phyloP scores from a whole-genome alignment of 2,797 vertebrate genomes.

The Heliangelus exortis region DNA sequence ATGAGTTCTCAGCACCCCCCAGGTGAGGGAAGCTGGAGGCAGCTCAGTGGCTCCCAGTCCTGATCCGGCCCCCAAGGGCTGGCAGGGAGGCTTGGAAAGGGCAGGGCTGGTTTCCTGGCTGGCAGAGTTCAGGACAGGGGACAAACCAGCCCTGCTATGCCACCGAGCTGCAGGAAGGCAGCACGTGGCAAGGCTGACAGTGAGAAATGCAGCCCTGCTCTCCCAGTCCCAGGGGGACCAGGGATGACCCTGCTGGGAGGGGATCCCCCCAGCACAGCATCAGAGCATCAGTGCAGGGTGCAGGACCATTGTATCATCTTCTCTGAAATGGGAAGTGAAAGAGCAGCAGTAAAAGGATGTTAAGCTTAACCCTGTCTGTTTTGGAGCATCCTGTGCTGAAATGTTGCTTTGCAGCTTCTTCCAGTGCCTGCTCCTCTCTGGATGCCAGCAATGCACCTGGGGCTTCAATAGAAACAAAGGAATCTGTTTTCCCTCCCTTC shows the following conservation, averaged over 20 bases:
- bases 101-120: background rate
- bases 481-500: background rate
- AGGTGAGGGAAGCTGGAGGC: background rate
- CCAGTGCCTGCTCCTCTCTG: background rate
- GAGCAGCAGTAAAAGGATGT: conserved; percentile 26
- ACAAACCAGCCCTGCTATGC: rapidly evolving
- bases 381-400: conserved; percentile 40
- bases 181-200: background rate
- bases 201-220: background rate
- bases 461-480: background rate
- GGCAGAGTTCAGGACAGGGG: background rate
- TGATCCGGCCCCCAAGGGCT: rapidly evolving
- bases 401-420: background rate
- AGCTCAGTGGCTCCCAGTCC: background rate
- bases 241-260: background rate
- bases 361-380: conserved; percentile 49
- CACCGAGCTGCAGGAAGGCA: background rate
- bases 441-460: background rate
- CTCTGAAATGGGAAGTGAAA: conserved; percentile 42
- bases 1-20: background rate
- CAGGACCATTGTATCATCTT: background rate
- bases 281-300: background rate
- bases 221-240: rapidly evolving
- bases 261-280: background rate
- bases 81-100: background rate